Base-by-base conservation (phyloP, 2,888 invertebrate genomes). In the Euplagia quadripunctaria region DNA sequence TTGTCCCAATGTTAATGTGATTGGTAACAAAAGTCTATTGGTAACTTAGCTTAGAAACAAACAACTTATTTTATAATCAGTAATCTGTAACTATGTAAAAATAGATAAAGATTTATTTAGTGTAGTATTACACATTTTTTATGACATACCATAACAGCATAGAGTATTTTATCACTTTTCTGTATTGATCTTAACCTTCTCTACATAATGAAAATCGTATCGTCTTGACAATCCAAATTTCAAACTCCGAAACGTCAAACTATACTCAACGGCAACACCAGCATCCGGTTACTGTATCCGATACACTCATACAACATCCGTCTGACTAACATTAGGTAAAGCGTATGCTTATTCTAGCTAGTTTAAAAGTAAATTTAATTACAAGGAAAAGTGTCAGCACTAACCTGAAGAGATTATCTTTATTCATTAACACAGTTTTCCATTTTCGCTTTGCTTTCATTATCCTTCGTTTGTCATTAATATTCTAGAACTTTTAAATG, bases 361-460 rank as follows among this genome's bases (percentile, higher is more conserved):
- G 61, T 61, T 61, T 14, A 14, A n/a, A 14, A 61, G 61, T 31
- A 31, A 31, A 31, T 61, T 31, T 61, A 31, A 61, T 12, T 61
- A 31, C 20, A 61, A 61, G 5, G 20, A 20, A 49, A 14, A 65
- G 16, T 49, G 20, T 20, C 20, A 46, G 1, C 20, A 16, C 16
- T 12, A 8, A 49, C 58, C 12, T 20, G 20, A 58, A 20, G 11
- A 20, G 55, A 58, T 61, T 61, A 31, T 31, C 31, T 31, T 31
- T 61, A 61, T 61, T 61, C 61, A 61, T 61, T 31, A 31, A 31
- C 61, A 31, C 61, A 6, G 31, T 51, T 66, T 66, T 17, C 20
- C 31, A 66, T 49, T 49, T 66, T 49, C 49, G 16, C 66, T 66
- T 66, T 31, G 31, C 49, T 31, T 51, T 66, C 31, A 41, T 51